Conservation (phyloP, 1,140 invertebrate species). For the Zaprionus capensis region DNA sequence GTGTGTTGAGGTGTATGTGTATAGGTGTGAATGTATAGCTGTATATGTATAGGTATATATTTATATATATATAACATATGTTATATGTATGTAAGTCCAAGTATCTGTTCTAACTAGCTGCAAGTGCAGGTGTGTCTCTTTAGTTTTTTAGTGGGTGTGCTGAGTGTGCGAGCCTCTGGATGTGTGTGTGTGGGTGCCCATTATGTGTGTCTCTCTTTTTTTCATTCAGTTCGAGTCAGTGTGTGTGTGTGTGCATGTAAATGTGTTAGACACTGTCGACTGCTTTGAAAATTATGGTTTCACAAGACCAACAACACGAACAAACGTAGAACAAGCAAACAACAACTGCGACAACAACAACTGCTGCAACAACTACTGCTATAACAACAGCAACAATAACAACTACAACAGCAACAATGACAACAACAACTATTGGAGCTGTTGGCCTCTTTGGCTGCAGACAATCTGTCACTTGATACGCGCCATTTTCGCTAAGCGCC, state of each 20-base stretch:
- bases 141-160: not conserved
- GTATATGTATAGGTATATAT: no score
- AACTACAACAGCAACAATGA: constrained; percentile 13
- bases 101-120: not conserved
- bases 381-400: not conserved
- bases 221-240: not conserved
- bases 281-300: constrained; percentile 76
- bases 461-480: constrained; percentile 81
- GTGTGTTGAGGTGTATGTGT: not conserved
- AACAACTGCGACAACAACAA: constrained; percentile 19
- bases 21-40: no score
- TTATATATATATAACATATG: no score
- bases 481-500: constrained; percentile 53
- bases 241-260: constrained; percentile 9
- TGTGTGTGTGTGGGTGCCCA: not conserved
- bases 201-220: no score
- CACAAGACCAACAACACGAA: constrained; percentile 44
- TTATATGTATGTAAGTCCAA: not conserved
- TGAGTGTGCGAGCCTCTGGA: not conserved
- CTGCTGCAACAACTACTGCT: constrained; percentile 14
- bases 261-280: constrained; percentile 16
- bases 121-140: not conserved
- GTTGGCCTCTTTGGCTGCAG: constrained; percentile 77
- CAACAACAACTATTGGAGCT: constrained; percentile 29
- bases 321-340: not conserved